Percentiles rank a stretch among this genome's conserved stretches.
Evolutionary conservation across 2,888 invertebrate genomes (phyloP).

Genomic region (Campoletis raptor): DNA sequence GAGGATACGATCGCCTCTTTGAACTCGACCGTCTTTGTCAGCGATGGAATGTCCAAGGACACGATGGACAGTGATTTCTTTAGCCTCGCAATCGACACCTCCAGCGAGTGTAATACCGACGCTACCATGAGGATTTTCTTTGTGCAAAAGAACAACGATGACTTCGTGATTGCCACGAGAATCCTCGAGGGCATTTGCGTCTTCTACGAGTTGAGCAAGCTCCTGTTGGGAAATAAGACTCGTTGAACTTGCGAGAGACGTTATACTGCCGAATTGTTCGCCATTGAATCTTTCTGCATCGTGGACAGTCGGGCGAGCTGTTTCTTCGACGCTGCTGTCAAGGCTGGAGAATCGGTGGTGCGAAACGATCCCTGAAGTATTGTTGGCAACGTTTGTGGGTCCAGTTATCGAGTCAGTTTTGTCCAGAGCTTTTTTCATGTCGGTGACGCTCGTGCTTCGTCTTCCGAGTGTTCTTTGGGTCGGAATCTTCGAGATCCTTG

Average conservation of each 20-base stretch:
- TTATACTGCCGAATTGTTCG: constrained; percentile 87
- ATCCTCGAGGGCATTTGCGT: constrained; percentile 88
- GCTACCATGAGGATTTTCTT: constrained; percentile 90
- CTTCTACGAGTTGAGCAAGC: constrained; percentile 88
- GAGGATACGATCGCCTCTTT: constrained; percentile 94
- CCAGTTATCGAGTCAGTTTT: constrained; percentile 79
- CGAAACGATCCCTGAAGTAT: background rate
- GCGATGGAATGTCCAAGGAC: constrained; percentile 94
- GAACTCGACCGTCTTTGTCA: constrained; percentile 93
- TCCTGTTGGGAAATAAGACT: constrained; percentile 88
- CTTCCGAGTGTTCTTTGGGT: constrained; percentile 76
- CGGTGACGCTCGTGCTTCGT: constrained; percentile 86
- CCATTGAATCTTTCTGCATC: constrained; percentile 77
- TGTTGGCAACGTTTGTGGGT: background rate
- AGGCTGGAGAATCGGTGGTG: constrained; percentile 86
- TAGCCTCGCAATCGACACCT: constrained; percentile 95
- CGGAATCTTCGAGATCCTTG: constrained; percentile 78
- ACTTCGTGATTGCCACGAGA: constrained; percentile 86
- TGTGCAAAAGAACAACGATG: constrained; percentile 88
- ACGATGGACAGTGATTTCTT: constrained; percentile 96
- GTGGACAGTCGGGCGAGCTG: constrained; percentile 75
- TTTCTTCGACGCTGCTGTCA: constrained; percentile 86
- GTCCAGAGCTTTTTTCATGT: constrained; percentile 87
- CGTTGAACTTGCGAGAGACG: constrained; percentile 87
- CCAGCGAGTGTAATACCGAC: constrained; percentile 96